Conservation (phyloP, 2,888 invertebrate species). For the Pherbina coryleti region DNA sequence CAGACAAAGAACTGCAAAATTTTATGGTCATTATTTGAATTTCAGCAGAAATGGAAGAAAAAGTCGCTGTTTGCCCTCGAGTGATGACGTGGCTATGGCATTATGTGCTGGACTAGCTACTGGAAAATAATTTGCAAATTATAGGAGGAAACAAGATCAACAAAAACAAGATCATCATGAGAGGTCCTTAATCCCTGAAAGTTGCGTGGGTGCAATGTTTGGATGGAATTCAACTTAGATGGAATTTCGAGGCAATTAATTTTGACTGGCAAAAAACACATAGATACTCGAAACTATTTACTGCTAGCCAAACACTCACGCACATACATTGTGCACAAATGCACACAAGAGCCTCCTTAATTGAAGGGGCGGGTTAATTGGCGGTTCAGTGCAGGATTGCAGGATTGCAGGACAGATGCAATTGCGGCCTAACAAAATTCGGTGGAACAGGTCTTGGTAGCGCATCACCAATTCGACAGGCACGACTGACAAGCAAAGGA, state of each 20-base stretch:
- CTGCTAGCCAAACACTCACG: not conserved
- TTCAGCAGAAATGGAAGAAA: constrained; percentile 6
- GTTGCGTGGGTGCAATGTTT: constrained; percentile 54
- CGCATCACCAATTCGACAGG: constrained; percentile 26
- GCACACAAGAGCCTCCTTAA: constrained; percentile 49
- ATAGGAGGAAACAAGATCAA: not conserved
- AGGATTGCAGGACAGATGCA: constrained; percentile 60
- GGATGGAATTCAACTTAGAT: not conserved
- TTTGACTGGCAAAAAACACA: not conserved
- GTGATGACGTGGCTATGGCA: not conserved
- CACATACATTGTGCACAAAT: constrained; percentile 40
- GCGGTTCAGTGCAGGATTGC: constrained; percentile 50
- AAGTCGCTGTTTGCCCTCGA: not conserved
- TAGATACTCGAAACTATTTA: not conserved
- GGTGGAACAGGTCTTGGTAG: constrained; percentile 19
- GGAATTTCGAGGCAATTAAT: constrained; percentile 5
- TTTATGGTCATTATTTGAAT: constrained; percentile 62
- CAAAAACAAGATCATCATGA: not conserved
- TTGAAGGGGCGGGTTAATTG: constrained; percentile 64
- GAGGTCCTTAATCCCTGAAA: constrained; percentile 17
- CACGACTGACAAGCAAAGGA: not conserved
- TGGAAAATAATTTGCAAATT: constrained; percentile 33
- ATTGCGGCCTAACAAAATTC: constrained; percentile 38
- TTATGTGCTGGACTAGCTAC: constrained; percentile 23
- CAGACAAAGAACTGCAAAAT: constrained; percentile 57